Conservation (phyloP, 2,113 vertebrate species). For the Clarias magur region DNA sequence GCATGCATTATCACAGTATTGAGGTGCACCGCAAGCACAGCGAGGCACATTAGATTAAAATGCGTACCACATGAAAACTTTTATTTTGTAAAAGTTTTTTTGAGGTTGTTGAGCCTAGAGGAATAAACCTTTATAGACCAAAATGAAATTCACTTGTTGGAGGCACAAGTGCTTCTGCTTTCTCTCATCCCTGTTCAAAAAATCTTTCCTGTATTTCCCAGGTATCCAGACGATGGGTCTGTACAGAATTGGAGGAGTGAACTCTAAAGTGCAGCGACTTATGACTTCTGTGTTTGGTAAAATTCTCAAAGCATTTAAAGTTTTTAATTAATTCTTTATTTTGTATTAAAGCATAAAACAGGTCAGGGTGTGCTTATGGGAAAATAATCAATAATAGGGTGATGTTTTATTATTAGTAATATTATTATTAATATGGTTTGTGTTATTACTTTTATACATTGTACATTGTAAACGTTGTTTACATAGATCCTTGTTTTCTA, state of each 20-base stretch:
- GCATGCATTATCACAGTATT: background rate
- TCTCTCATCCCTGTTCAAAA: background rate
- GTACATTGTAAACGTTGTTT: background rate
- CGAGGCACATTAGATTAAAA: background rate
- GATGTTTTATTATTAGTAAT: background rate
- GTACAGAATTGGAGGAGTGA: slow-evolving; percentile 96
- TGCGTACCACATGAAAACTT: background rate
- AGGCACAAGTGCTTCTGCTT: too few species aligned
- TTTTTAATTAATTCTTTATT: background rate
- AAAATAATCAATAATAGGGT: background rate
- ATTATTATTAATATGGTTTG: too few species aligned
- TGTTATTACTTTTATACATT: background rate
- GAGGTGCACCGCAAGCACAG: background rate
- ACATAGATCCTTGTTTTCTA: background rate
- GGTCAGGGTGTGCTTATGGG: background rate
- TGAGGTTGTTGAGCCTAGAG: background rate
- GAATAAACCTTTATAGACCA: background rate
- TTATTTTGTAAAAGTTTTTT: background rate
- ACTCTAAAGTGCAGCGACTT: slow-evolving; percentile 96
- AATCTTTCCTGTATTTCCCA: slow-evolving; percentile 50
- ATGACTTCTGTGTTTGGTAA: slow-evolving; percentile 94
- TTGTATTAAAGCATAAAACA: background rate
- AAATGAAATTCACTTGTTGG: background rate
- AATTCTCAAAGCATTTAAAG: slow-evolving; percentile 41
- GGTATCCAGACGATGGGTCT: slow-evolving; percentile 90